These are phyloP conservation scores for Bombus fervidus DNA, from an alignment of 1,140 invertebrate genomes.

Conservation along the genomic window DNA sequence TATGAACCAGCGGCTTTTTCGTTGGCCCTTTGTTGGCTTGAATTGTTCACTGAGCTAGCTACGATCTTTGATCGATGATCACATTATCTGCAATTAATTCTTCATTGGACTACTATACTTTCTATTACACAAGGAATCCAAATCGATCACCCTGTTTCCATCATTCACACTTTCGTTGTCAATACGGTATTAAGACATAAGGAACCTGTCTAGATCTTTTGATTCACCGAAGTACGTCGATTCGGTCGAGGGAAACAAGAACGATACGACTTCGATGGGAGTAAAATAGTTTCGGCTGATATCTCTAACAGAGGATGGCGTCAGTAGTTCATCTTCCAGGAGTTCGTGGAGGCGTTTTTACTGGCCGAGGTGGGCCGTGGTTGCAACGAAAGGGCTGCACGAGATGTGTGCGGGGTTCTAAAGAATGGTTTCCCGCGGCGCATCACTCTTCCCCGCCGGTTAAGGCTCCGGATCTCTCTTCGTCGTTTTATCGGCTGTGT, in stretches of 20 bases:
- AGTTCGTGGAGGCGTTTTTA: slow-evolving; percentile 60
- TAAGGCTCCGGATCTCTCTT: slow-evolving; percentile 58
- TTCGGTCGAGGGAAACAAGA: neutral
- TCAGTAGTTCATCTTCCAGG: slow-evolving; percentile 62
- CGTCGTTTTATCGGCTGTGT: slow-evolving; percentile 75
- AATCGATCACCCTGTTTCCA: neutral
- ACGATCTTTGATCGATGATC: neutral
- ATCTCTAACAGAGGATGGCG: slow-evolving; percentile 26
- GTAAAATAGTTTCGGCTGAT: neutral
- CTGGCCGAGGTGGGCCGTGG: slow-evolving; percentile 66
- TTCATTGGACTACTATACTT: no score
- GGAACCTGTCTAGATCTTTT: no score
- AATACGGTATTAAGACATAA: no score
- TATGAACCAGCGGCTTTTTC: neutral
- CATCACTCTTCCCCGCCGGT: slow-evolving; percentile 77
- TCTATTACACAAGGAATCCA: neutral
- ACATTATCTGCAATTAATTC: neutral
- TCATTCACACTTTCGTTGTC: neutral
- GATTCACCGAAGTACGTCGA: neutral
- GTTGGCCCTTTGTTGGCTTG: neutral
- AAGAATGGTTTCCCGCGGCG: slow-evolving; percentile 78
- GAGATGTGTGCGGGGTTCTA: slow-evolving; percentile 67
- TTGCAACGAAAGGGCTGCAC: slow-evolving; percentile 64
- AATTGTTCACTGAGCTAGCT: no score
- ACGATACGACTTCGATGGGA: neutral